phyloP scores from a whole-genome alignment of 2,888 invertebrate species.

The Caenorhabditis becei region DNA sequence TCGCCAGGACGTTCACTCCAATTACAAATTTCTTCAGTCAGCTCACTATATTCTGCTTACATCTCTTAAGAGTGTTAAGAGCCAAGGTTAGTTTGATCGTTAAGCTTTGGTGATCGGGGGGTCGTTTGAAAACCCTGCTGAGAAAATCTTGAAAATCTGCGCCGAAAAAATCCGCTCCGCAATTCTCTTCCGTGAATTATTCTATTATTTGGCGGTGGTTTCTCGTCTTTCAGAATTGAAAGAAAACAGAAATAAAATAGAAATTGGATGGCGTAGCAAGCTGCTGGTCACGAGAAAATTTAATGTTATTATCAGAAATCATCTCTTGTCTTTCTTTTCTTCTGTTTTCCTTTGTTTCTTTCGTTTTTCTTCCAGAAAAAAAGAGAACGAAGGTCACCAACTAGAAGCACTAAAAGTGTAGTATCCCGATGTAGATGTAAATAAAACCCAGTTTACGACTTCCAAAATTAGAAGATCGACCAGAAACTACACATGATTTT shows the following conservation, averaged over 20 bases:
- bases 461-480: conserved; percentile 28
- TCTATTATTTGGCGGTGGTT: conserved; percentile 9
- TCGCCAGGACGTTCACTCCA: conserved; percentile 28
- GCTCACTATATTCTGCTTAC: conserved; percentile 47
- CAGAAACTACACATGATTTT: conserved; percentile 25
- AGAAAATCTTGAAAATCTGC: background rate
- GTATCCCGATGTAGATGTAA: background rate
- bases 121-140: background rate
- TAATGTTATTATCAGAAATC: conserved; percentile 17
- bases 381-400: conserved; percentile 15
- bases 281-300: conserved; percentile 9
- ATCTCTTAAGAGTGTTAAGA: conserved; percentile 28
- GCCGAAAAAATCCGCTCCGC: background rate
- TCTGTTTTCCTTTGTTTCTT: conserved; percentile 4
- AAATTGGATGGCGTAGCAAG: background rate
- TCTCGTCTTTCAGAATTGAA: background rate
- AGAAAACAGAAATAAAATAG: background rate
- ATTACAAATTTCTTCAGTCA: conserved; percentile 53
- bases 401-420: conserved; percentile 13
- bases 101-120: conserved; percentile 26
- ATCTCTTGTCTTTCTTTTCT: conserved; percentile 6
- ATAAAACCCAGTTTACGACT: conserved; percentile 25
- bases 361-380: background rate
- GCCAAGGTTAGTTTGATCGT: conserved; percentile 47
- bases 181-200: conserved; percentile 5